Evolutionary conservation across 1,140 invertebrate species (phyloP).

Genomic region (Aphaenogaster rudis): DNA sequence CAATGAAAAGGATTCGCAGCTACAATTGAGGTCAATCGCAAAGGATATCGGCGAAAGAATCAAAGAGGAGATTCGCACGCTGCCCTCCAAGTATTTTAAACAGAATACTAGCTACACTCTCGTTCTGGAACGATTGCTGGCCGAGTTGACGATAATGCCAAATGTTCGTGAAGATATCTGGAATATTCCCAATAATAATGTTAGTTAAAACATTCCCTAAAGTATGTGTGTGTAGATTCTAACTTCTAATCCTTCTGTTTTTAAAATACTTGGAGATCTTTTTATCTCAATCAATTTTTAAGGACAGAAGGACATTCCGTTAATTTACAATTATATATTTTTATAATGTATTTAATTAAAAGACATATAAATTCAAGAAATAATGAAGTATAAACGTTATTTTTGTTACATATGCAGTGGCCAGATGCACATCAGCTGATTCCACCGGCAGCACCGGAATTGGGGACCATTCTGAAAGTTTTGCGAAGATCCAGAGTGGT

Average conservation of each 20-base stretch:
- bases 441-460: slow-evolving; percentile 88
- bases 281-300: neutral
- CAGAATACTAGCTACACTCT: slow-evolving; percentile 78
- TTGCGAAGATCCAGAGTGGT: slow-evolving; percentile 91
- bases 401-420: slow-evolving; percentile 88
- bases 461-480: slow-evolving; percentile 91
- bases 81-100: slow-evolving; percentile 83
- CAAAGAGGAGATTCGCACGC: slow-evolving; percentile 75
- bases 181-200: slow-evolving; percentile 82
- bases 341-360: neutral
- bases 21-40: slow-evolving; percentile 64
- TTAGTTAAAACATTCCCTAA: slow-evolving; percentile 65
- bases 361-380: neutral
- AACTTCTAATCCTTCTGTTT: neutral
- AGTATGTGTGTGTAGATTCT: neutral
- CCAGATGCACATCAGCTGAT: slow-evolving; percentile 90
- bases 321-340: neutral
- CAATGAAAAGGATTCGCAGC: slow-evolving; percentile 64
- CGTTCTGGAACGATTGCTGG: slow-evolving; percentile 79
- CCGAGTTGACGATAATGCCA: slow-evolving; percentile 78
- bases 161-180: slow-evolving; percentile 78
- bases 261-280: neutral
- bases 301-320: too few species aligned
- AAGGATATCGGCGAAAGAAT: slow-evolving; percentile 78
- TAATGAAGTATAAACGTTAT: neutral